Evolutionary conservation across 1,140 invertebrate species (phyloP), one percentile per base, ranked within the genome.

Genomic region (Heliconius himera): DNA sequence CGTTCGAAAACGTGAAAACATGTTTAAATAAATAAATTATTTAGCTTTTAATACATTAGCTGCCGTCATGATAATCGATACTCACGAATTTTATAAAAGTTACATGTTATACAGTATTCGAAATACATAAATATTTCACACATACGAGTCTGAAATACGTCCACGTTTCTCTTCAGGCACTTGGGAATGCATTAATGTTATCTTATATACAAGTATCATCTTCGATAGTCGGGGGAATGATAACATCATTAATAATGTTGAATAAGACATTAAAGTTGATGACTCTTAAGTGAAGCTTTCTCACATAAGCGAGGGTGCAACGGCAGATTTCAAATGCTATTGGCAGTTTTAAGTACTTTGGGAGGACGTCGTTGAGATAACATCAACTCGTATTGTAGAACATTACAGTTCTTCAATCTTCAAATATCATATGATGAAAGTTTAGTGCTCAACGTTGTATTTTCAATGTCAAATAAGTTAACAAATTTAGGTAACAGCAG

Each of bases 221-320:
- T 76, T 38, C 75, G 41, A 73, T 66, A 66, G 70, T 73, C 77
- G 22, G 29, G 77, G 38, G 77, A 26, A 78, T 22, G 71, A 78
- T 78, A 78, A 78, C 33, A 73, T 78, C 77, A 78, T 73, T 78
- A 60, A 60, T 78, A 78, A 78, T 78, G 77, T 78, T 73, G 77
- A 78, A 60, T 73, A 78, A 73, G 77, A 73, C 77, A 78, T 78
- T 78, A 41, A 71, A 78, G 77, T 73, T 22, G 77, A 78, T 73
- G 77, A 71, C 71, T 73, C 71, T 73, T 73, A 78, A 56, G 38
- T 36, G 70, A 49, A 78, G 71, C 54, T 77, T 46, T 72, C 49
- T 72, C 76, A 77, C 29, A 71, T 73, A 46, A 78, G 51, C 36
- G 70, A 51, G n/a, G 22, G 36, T 49, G 29, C 72, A 78, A 78